Base-by-base conservation (phyloP, 2,888 invertebrate genomes). In the Drosophila paucipuncta region DNA sequence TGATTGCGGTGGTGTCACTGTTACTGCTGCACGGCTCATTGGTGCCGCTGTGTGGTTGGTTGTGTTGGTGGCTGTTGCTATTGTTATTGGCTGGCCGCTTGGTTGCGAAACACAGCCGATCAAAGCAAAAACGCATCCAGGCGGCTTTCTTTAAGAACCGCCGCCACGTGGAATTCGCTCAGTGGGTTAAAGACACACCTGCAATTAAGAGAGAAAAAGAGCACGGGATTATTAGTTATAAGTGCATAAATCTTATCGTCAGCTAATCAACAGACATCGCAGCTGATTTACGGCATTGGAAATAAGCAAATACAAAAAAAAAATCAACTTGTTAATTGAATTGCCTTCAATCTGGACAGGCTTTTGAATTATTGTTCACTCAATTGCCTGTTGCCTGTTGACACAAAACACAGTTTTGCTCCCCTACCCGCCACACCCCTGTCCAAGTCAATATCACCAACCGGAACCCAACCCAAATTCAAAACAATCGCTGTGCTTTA, bases 121-220 rank as follows among this genome's bases (percentile, higher is more conserved):
- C 97, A 95, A 97, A 97, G 94, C 97, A 97, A 95, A 97, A 96
- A 95, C 97, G 97, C 97, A 97, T 97, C 96, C 95, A 96, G 95
- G 95, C 95, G 95, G 95, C 94, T 95, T 93, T 92, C 91, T 76
- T 80, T 82, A 75, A 79, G 76, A 85, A 90, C 92, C 82, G 85
- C 89, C 82, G 86, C 90, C 82, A 83, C 90, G 83, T 78, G 89
- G 86, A 91, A 90, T 50, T 81, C 66, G 55, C 58, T 82, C 77
- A 84, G 35, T 70, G 66, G 66, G 53, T 64, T 70, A 79, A 80
- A 73, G 66, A 78, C 67, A 86, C 68, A 72, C 93, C 93, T 93
- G 82, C 9, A 90, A 89, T 1, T 1, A 1, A 9, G 0, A 61
- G 11, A 43, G 9, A 22, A 4, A 25, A 9, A 31, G 5, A 31